Evolutionary conservation across 2,113 vertebrate species (phyloP).

Genomic region (Amphiprion ocellaris): DNA sequence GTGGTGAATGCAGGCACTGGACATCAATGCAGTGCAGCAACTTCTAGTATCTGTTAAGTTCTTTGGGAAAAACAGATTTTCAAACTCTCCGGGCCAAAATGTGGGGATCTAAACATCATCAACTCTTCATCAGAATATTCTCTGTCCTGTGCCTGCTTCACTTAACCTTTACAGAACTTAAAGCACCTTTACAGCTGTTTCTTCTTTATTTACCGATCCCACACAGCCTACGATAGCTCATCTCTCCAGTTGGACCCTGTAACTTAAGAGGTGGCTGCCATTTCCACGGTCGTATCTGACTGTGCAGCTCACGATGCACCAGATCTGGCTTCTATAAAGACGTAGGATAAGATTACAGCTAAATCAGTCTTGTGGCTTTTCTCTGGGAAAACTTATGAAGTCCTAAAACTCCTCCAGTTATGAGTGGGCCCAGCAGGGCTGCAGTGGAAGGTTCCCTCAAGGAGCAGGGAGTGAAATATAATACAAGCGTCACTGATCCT

Average conservation of each 20-base stretch:
- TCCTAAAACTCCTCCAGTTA: conserved; percentile 82
- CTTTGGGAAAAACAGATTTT: too few relatives aligned
- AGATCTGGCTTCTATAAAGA: conserved; percentile 87
- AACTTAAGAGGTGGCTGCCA: conserved; percentile 64
- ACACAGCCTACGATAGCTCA: conserved; percentile 38
- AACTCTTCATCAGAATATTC: background rate
- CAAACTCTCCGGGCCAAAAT: too few relatives aligned
- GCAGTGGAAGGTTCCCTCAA: conserved; percentile 63
- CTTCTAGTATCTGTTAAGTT: too few relatives aligned
- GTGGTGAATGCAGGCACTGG: too few relatives aligned
- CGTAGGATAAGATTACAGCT: conserved; percentile 86
- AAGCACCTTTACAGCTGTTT: background rate
- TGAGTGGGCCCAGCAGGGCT: conserved; percentile 83
- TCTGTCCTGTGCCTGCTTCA: background rate
- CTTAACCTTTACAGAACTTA: conserved; percentile 12
- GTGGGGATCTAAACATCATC: too few relatives aligned
- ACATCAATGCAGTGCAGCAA: too few relatives aligned
- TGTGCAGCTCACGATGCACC: conserved; percentile 59
- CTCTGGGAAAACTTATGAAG: conserved; percentile 86
- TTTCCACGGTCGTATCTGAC: conserved; percentile 63
- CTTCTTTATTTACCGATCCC: background rate
- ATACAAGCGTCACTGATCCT: conserved; percentile 92
- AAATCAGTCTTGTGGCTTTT: conserved; percentile 86
- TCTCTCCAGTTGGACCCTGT: conserved; percentile 34
- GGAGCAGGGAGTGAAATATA: conserved; percentile 88